Conservation (phyloP, 2,888 invertebrate species). For the Emmelina monodactyla region DNA sequence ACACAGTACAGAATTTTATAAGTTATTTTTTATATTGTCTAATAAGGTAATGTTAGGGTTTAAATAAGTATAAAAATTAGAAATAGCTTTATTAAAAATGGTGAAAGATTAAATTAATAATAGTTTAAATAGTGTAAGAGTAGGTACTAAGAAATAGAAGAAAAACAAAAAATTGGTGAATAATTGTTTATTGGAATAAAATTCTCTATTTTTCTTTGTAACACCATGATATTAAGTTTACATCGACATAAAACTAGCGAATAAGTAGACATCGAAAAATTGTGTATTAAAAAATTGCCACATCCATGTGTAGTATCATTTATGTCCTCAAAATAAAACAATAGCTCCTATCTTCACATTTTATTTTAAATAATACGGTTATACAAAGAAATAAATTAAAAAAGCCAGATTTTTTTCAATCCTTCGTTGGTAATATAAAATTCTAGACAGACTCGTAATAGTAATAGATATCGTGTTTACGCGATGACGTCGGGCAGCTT, state of each 20-base stretch:
- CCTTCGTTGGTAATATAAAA: conserved; percentile 66
- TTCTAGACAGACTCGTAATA: conserved; percentile 61
- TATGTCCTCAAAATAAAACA: conserved; percentile 52
- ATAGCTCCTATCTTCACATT: conserved; percentile 55
- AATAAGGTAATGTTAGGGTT: too few species aligned
- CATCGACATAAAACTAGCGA: conserved; percentile 48
- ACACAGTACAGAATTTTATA: too few species aligned
- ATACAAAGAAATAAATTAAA: conserved; percentile 65
- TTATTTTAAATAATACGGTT: conserved; percentile 62
- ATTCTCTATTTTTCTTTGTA: conserved; percentile 63
- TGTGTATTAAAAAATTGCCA: conserved; percentile 28
- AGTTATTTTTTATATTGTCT: too few species aligned
- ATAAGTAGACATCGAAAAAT: conserved; percentile 39
- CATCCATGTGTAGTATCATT: neutral
- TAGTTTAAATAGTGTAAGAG: too few species aligned
- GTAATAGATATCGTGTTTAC: conserved; percentile 46
- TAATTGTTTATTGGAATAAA: conserved; percentile 63
- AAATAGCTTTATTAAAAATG: too few species aligned
- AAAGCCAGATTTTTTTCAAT: conserved; percentile 61
- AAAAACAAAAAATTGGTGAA: conserved; percentile 33
- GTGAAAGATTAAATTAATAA: too few species aligned
- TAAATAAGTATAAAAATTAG: too few species aligned
- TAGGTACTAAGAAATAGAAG: conserved; percentile 26
- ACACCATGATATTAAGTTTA: conserved; percentile 60
- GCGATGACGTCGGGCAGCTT: conserved; percentile 58